Base-by-base conservation (phyloP, 2,113 vertebrate genomes). In the Heteronetta atricapilla region DNA sequence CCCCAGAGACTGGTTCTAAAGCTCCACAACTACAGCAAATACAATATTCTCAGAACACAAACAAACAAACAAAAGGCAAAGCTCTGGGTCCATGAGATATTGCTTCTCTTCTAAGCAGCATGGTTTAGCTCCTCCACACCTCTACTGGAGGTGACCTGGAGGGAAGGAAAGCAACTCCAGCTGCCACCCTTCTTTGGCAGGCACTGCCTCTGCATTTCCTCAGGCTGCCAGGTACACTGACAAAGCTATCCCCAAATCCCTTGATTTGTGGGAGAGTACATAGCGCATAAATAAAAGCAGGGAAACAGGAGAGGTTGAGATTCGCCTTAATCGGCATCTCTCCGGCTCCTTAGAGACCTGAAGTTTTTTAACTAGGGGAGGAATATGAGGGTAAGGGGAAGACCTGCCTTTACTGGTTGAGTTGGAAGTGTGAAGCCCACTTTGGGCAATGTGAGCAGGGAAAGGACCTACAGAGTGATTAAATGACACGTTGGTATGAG, bases 1-100 rank as follows among this genome's bases (percentile, higher is more conserved):
- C 86, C 82, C 8, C 92, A 88, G 97, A 97, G 44, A 60, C 50
- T 29, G 42, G 82, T 56, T 94, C 94, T 59, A 96, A 94, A 77
- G 94, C 59, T 89, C 95, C 33, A 22, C 72, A 3, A 62, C 87
- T 40, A 31, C 87, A 77, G 83, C 88, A 63, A 62, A 83, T 46
- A 29, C 81, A 22, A 68, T 90, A 23, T 66, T 76, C 3, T 28
- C 82, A 1, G 73, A 40, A 23, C 70, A 60, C 48, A 55, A 16
- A 31, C 53, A 29, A 28, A 55, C 22, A 26, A 52, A 52, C 6
- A 94, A 97, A 31, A 73, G 26, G 42, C 23, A 88, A 31, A 75
- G 46, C 23, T 53, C 67, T 28, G 26, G 69, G 40, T 88, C 87
- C 3, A 29, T 38, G 70, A 94, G n/a, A 69, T 82, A 63, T 16